Conservation (phyloP, 2,113 vertebrate species). For the Saiga tatarica region DNA sequence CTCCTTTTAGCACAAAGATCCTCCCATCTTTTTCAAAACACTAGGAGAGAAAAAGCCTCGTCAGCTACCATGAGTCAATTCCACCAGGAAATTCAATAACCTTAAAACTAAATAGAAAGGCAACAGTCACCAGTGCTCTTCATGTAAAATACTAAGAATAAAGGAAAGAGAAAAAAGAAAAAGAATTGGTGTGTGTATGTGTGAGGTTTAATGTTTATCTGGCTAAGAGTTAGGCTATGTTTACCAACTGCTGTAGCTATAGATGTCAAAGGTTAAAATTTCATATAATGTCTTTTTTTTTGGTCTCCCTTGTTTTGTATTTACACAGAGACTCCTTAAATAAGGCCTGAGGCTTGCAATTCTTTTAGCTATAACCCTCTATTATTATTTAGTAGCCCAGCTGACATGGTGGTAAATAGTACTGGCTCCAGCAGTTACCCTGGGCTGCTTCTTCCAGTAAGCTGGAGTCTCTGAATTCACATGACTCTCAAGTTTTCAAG, state of each 20-base stretch:
- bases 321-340: background rate
- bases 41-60: background rate
- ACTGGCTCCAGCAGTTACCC: background rate
- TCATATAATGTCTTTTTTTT: background rate
- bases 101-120: background rate
- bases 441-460: background rate
- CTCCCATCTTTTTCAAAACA: background rate
- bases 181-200: background rate
- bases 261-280: background rate
- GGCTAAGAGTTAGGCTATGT: background rate
- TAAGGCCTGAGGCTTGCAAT: background rate
- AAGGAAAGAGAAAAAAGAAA: background rate
- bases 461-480: background rate
- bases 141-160: background rate
- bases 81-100: background rate
- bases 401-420: no score
- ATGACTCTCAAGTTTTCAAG: background rate
- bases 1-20: background rate
- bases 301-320: background rate
- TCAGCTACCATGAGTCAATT: background rate
- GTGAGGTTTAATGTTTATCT: background rate
- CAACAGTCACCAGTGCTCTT: background rate
- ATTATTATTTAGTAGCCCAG: background rate
- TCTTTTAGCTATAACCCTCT: background rate
- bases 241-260: background rate